phyloP scores from a whole-genome alignment of 2,888 invertebrate genomes.

The Drosophila melanosoma region DNA sequence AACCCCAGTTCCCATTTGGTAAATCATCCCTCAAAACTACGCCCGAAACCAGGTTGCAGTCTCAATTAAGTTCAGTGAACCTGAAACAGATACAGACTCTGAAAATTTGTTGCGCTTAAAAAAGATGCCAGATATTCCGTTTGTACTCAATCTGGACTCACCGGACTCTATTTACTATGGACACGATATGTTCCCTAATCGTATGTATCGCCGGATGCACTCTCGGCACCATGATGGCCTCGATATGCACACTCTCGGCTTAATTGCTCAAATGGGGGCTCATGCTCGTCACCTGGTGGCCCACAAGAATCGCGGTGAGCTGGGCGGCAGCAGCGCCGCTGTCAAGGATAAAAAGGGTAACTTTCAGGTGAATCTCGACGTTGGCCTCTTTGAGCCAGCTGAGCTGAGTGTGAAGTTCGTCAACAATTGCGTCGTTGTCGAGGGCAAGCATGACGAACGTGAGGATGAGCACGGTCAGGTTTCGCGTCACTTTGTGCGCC shows the following conservation, averaged over 20 bases:
- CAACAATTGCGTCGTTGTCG: slow-evolving; percentile 86
- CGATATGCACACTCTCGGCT: slow-evolving; percentile 78
- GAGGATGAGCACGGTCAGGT: slow-evolving; percentile 91
- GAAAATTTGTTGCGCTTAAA: background rate
- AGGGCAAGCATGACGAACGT: slow-evolving; percentile 90
- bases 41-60: slow-evolving; percentile 50
- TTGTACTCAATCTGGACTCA: slow-evolving; percentile 79
- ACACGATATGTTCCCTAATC: slow-evolving; percentile 81
- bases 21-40: slow-evolving; percentile 52
- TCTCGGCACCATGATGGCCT: slow-evolving; percentile 74
- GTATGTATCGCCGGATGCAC: slow-evolving; percentile 77
- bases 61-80: slow-evolving; percentile 63
- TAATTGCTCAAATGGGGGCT: slow-evolving; percentile 78
- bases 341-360: slow-evolving; percentile 86
- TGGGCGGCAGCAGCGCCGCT: slow-evolving; percentile 39
- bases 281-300: slow-evolving; percentile 74
- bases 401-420: slow-evolving; percentile 90
- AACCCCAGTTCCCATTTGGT: slow-evolving; percentile 3
- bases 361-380: slow-evolving; percentile 89
- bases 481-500: slow-evolving; percentile 91
- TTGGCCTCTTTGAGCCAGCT: slow-evolving; percentile 89
- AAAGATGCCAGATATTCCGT: slow-evolving; percentile 81
- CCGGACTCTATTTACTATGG: slow-evolving; percentile 80
- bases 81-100: slow-evolving; percentile 63
- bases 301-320: slow-evolving; percentile 59